Evolutionary conservation across 2,888 invertebrate genomes (phyloP), one percentile per base, ranked within the genome.

Genomic region (Epinotia nisella): DNA sequence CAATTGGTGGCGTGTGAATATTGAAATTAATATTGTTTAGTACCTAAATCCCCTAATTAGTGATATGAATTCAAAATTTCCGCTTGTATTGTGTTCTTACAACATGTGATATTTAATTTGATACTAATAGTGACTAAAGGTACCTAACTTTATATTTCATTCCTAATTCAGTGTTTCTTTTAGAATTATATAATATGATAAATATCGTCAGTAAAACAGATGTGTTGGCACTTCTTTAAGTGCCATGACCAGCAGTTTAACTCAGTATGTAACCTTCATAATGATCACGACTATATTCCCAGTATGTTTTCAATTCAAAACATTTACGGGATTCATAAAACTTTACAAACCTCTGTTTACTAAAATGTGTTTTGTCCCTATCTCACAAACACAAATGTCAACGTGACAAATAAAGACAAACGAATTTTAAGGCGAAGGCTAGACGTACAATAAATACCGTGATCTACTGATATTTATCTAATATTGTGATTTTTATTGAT

Each of bases 71-170:
- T 49, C 9, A 3, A 58, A 45, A 67, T 69, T 71, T 70, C 74
- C 78, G 75, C 80, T 78, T 82, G 81, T 82, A 80, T 81, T 78
- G 76, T 80, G 76, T 83, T 71, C 69, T 75, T 84, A 79, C 80
- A 77, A 85, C 81, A 85, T 87, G 88, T 88, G 88, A 87, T 88
- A 88, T 79, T 79, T 78, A 73, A 83, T 82, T 83, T 79, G 79
- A 81, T 85, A 80, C 76, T 84, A 74, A 78, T 80, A 79, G 78
- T 21, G 19, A n/a, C 21, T 55, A 39, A 53, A 55, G 59, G 39
- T 69, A 62, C 45, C 56, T 70, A 17, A 41, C 53, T 19, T 55
- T 35, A 45, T 53, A 29, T 41, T 70, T 56, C 70, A 70, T 70
- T 70, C 58, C 70, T 64, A 49, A 45, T 64, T 13, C 9, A 70